A percentile compares a stretch with the other conserved stretches of the same genome.
phyloP scores from a whole-genome alignment of 2,113 vertebrate genomes.

The Poeciliopsis occidentalis region DNA sequence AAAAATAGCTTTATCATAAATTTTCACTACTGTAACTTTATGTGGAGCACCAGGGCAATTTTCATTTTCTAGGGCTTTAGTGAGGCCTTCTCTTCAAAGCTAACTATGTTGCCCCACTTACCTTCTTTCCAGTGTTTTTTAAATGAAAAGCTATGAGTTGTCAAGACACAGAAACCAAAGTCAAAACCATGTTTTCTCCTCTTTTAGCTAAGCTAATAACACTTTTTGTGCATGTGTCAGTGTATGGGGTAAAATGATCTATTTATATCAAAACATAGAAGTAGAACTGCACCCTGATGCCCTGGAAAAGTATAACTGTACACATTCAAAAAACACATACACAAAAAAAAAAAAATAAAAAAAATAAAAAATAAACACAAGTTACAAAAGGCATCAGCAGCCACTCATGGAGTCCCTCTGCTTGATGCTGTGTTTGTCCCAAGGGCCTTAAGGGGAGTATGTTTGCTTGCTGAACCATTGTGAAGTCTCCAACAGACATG shows the following conservation, averaged over 20 bases:
- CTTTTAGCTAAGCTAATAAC: constrained; percentile 13
- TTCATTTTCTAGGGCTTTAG: constrained; percentile 34
- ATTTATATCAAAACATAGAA: constrained; percentile 26
- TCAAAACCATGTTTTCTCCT: constrained; percentile 5
- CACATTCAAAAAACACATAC: constrained; percentile 1
- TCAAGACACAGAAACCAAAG: constrained; percentile 28
- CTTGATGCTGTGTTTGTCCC: constrained; percentile 78
- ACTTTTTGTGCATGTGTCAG: background rate
- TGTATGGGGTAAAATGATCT: constrained; percentile 11
- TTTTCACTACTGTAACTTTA: constrained; percentile 37
- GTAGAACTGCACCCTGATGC: constrained; percentile 29
- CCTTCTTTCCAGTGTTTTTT: constrained; percentile 39
- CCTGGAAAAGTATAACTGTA: constrained; percentile 27
- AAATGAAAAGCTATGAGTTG: constrained; percentile 23
- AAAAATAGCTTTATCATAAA: background rate
- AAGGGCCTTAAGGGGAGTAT: constrained; percentile 77
- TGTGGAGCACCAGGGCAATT: constrained; percentile 32
- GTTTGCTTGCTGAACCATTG: constrained; percentile 81
- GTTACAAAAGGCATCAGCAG: constrained; percentile 50
- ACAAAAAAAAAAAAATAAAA: constrained; percentile 9
- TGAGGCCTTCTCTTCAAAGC: constrained; percentile 34
- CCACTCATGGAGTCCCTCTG: constrained; percentile 67
- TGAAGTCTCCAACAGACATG: constrained; percentile 78
- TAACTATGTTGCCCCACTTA: background rate
- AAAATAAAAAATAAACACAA: constrained; percentile 18